Evolutionary conservation across 2,797 vertebrate species (phyloP).

Genomic region (Hypotaenidia philippensis): DNA sequence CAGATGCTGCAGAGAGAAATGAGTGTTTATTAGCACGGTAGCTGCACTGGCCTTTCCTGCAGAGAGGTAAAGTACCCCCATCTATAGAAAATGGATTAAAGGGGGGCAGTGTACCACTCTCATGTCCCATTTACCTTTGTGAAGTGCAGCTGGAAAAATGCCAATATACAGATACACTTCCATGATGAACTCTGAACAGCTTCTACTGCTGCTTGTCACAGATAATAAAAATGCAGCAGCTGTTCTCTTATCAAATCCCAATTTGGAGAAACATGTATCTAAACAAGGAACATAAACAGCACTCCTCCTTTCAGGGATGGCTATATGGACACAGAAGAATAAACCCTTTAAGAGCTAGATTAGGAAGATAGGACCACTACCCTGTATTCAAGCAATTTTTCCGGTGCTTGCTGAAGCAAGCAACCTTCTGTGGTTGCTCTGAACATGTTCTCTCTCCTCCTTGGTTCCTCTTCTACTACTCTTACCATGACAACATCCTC

Average conservation of each 20-base stretch:
- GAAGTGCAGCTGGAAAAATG: conserved; percentile 35
- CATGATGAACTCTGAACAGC: conserved; percentile 7
- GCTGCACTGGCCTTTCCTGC: background rate
- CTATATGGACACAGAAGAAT: background rate
- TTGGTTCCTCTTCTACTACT: background rate
- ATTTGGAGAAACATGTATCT: background rate
- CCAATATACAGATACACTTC: conserved; percentile 9
- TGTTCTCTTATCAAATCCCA: conserved; percentile 18
- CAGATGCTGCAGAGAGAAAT: conserved; percentile 41
- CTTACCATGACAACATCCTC: background rate
- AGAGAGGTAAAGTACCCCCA: background rate
- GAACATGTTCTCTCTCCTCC: background rate
- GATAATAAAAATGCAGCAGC: conserved; percentile 24
- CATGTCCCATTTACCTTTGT: conserved; percentile 25
- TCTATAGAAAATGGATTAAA: conserved; percentile 38
- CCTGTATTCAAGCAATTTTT: background rate
- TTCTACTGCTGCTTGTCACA: conserved; percentile 8
- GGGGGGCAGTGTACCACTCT: background rate
- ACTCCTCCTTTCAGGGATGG: background rate
- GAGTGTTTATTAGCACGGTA: conserved; percentile 42
- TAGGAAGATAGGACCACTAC: background rate
- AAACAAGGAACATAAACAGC: background rate
- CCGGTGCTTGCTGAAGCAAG: background rate
- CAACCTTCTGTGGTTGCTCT: background rate
- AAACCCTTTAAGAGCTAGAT: background rate